Conservation (phyloP, 2,888 invertebrate genomes). For the Nycteola revayana region DNA sequence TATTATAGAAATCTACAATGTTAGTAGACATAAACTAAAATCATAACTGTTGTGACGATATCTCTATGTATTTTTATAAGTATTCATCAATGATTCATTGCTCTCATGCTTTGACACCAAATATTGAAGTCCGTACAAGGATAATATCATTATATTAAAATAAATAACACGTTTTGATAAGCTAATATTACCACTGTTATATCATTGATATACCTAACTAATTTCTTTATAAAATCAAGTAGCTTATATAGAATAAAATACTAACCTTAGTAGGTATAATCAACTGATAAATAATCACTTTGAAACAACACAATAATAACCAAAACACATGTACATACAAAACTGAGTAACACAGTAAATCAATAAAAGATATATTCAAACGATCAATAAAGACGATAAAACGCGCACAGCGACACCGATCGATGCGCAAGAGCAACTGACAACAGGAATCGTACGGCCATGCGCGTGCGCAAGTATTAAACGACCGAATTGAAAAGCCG, state of each 20-base stretch:
- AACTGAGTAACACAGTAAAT: constrained; percentile 34
- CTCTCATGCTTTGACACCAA: constrained; percentile 36
- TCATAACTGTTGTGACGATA: too few species aligned
- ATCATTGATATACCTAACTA: too few species aligned
- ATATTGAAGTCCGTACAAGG: too few species aligned
- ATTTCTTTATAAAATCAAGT: too few species aligned
- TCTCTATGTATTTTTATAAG: constrained; percentile 34
- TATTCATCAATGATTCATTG: constrained; percentile 20
- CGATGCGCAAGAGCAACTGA: constrained; percentile 74
- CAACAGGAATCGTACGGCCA: constrained; percentile 56
- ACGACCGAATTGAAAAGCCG: constrained; percentile 45
- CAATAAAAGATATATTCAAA: constrained; percentile 50
- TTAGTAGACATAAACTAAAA: too few species aligned
- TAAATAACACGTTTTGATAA: too few species aligned
- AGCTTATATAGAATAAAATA: constrained; percentile 37
- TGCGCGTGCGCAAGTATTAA: constrained; percentile 66
- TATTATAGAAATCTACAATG: too few species aligned
- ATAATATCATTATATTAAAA: too few species aligned
- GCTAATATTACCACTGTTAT: too few species aligned
- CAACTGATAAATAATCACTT: too few species aligned
- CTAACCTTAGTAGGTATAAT: constrained; percentile 40
- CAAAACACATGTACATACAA: constrained; percentile 12
- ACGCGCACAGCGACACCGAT: constrained; percentile 47
- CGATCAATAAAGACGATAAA: constrained; percentile 51
- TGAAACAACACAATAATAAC: constrained; percentile 34